Evolutionary conservation across 2,797 vertebrate species (phyloP), one percentile per base, ranked within the genome.

Genomic region (Borostomias antarcticus): DNA sequence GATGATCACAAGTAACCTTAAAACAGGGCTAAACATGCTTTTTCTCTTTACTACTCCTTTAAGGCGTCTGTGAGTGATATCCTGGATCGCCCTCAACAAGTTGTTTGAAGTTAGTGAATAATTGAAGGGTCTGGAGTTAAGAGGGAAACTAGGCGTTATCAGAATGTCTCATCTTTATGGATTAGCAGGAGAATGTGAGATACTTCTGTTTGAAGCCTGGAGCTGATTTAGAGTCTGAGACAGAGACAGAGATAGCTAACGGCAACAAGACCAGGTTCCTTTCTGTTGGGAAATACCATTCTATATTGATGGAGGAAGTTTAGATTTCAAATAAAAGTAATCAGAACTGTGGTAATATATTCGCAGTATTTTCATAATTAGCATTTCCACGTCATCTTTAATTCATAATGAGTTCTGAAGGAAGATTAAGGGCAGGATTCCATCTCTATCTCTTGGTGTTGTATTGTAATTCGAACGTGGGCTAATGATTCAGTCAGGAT

Each of bases 161-260:
- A 35, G 47, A 76, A 62, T 62, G n/a, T n/a, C 69, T 78, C 65
- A 82, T 81, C 56, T 82, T 76, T 73, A 85, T 81, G 50, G 11
- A 75, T 69, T 57, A 63, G 53, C 53, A 29, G 10, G 37, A 26
- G 52, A 78, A 74, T 74, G 13, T 50, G 45, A 73, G 7, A 58
- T 64, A 56, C 29, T 47, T 28, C 30, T 62, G 54, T 64, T 57
- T 52, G 28, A 69, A 48, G 28, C 33, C 21, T 37, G n/a, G n/a
- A n/a, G n/a, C n/a, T n/a, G 19, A 15, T n/a, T 7, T 45, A 45
- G 30, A 52, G 32, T 35, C 59, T 1, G 29, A 54, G 26, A 6
- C 5, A 15, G 26, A 15, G 30, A 30, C 4, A 8, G 53, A 28
- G 47, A 4, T 61, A 63, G 25, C 50, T 26, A 62, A 30, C 58